Percentiles rank a stretch among this genome's conserved stretches.
Conservation (phyloP, 2,113 vertebrate species). For the Ptychochromis oligacanthus region DNA sequence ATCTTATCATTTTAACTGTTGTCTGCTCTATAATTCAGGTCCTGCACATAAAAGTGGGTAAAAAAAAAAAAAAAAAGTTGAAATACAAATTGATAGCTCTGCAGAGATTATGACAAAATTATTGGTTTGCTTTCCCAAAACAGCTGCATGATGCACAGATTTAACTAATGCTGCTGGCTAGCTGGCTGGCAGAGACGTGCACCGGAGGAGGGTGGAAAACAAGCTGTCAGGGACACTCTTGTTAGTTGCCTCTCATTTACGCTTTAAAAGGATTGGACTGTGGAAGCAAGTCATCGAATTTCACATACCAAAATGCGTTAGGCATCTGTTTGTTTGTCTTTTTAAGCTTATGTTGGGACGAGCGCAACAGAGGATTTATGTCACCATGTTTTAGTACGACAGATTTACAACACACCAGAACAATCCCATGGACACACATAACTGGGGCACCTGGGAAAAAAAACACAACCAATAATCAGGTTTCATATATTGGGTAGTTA, state of each 20-base stretch:
- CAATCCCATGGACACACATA: constrained; percentile 9
- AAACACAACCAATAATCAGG: background rate
- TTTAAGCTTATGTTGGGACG: constrained; percentile 36
- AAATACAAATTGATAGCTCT: constrained; percentile 19
- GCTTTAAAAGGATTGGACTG: constrained; percentile 56
- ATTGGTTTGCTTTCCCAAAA: constrained; percentile 49
- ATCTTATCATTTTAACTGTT: no score
- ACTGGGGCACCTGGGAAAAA: constrained; percentile 21
- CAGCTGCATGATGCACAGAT: constrained; percentile 53
- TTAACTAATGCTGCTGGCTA: constrained; percentile 44
- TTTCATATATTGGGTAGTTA: background rate
- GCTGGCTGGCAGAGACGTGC: constrained; percentile 28
- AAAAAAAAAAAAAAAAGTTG: background rate
- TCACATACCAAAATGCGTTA: constrained; percentile 30
- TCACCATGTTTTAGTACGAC: constrained; percentile 14
- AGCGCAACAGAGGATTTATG: constrained; percentile 50
- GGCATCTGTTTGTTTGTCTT: constrained; percentile 45
- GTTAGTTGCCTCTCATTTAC: constrained; percentile 48
- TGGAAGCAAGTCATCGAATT: constrained; percentile 50
- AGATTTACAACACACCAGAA: constrained; percentile 27
- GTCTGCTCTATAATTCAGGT: background rate
- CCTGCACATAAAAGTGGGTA: background rate
- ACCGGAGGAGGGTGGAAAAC: constrained; percentile 43
- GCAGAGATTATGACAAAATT: constrained; percentile 25
- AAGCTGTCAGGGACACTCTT: constrained; percentile 47